Evolutionary conservation across 2,888 invertebrate genomes (phyloP).

Genomic region (Meghimatium bilineatum): DNA sequence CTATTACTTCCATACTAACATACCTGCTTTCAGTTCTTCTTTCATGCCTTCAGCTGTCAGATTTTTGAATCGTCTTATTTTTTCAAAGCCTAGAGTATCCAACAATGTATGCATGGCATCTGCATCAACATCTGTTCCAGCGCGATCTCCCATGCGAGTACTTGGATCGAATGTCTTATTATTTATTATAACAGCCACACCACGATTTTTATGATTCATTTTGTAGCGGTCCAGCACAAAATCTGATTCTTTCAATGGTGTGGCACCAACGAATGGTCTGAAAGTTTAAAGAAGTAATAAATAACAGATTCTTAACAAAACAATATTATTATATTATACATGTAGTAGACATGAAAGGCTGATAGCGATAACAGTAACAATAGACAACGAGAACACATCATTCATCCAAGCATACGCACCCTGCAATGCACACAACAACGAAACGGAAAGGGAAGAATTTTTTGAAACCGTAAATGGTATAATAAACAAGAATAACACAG

Average conservation of each 20-base stretch:
- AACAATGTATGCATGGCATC: slow-evolving; percentile 82
- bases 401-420: too few species aligned
- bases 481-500: too few species aligned
- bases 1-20: slow-evolving; percentile 33
- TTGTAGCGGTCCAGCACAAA: slow-evolving; percentile 82
- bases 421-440: too few species aligned
- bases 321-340: too few species aligned
- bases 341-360: too few species aligned
- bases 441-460: too few species aligned
- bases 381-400: too few species aligned
- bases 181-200: slow-evolving; percentile 92
- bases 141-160: slow-evolving; percentile 75
- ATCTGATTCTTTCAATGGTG: slow-evolving; percentile 6
- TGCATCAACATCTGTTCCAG: slow-evolving; percentile 92
- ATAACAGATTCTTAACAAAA: too few species aligned
- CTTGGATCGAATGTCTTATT: slow-evolving; percentile 85
- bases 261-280: background rate
- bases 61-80: slow-evolving; percentile 82
- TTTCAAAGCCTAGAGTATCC: slow-evolving; percentile 82
- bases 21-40: slow-evolving; percentile 82
- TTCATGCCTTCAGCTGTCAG: slow-evolving; percentile 84
- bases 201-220: slow-evolving; percentile 87
- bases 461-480: too few species aligned
- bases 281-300: background rate
- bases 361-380: too few species aligned